These are phyloP conservation scores for Adineta ricciae DNA, from an alignment of 2,888 invertebrate species.

Conservation along the genomic window DNA sequence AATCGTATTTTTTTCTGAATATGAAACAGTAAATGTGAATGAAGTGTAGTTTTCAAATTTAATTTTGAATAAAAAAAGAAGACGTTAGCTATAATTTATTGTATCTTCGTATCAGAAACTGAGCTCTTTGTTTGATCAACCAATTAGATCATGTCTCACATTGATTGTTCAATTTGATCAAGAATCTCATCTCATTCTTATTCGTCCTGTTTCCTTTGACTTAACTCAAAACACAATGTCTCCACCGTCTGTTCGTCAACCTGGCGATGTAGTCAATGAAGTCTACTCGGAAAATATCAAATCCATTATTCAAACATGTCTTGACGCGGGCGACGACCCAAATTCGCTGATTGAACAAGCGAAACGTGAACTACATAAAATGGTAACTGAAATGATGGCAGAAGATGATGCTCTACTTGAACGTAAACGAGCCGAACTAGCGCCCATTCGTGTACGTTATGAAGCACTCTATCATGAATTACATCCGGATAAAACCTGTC, in stretches of 20 bases:
- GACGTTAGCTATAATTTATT: too few species aligned
- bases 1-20: too few species aligned
- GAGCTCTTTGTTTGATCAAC: neutral
- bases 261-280: constrained; percentile 6
- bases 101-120: neutral
- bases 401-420: neutral
- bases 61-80: too few species aligned
- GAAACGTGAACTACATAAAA: neutral
- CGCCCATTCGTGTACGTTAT: neutral
- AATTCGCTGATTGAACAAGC: neutral
- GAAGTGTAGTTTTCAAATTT: too few species aligned
- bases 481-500: neutral
- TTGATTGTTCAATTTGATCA: neutral
- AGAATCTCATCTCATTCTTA: neutral
- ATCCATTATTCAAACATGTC: neutral
- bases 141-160: neutral
- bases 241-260: neutral
- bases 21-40: too few species aligned
- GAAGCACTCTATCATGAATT: neutral
- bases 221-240: neutral
- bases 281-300: neutral
- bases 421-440: neutral
- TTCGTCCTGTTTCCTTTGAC: too few species aligned
- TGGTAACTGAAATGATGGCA: constrained; percentile 1
- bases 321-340: neutral